phyloP scores from a whole-genome alignment of 2,888 invertebrate genomes.

The Drosophila nr. fundita region DNA sequence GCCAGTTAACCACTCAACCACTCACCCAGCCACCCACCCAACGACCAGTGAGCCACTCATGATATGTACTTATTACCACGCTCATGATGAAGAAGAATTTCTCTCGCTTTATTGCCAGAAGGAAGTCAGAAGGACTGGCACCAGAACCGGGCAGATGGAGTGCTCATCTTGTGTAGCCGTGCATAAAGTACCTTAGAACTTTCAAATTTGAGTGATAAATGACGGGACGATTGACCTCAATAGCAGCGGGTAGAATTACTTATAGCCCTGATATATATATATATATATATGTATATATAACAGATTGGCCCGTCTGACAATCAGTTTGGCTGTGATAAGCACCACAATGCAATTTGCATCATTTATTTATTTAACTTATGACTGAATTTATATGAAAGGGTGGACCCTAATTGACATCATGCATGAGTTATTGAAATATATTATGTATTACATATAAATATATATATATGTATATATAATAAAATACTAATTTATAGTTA shows the following conservation, averaged over 20 bases:
- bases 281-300: not conserved
- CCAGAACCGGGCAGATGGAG: not conserved
- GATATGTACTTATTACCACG: slow-evolving; percentile 15
- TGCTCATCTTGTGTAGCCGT: slow-evolving; percentile 10
- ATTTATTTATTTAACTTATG: not conserved
- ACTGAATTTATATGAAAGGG: not conserved
- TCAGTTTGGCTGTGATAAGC: not conserved
- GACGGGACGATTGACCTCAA: slow-evolving; percentile 8
- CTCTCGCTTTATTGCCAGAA: not conserved
- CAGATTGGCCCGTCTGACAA: not conserved
- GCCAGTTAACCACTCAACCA: not conserved
- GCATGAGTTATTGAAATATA: not conserved
- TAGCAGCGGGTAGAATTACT: not conserved
- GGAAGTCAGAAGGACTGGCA: not conserved
- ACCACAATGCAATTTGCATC: not conserved
- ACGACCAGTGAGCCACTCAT: slow-evolving; percentile 11
- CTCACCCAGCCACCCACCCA: not conserved
- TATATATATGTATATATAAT: too few relatives aligned
- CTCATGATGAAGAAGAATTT: not conserved
- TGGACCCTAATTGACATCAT: not conserved
- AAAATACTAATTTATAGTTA: not conserved
- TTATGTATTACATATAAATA: too few relatives aligned
- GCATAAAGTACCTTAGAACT: slow-evolving; percentile 7
- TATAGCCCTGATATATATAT: not conserved
- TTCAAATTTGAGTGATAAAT: slow-evolving; percentile 11